Evolutionary conservation across 2,113 vertebrate species (phyloP).

Genomic region (Raja brachyura): DNA sequence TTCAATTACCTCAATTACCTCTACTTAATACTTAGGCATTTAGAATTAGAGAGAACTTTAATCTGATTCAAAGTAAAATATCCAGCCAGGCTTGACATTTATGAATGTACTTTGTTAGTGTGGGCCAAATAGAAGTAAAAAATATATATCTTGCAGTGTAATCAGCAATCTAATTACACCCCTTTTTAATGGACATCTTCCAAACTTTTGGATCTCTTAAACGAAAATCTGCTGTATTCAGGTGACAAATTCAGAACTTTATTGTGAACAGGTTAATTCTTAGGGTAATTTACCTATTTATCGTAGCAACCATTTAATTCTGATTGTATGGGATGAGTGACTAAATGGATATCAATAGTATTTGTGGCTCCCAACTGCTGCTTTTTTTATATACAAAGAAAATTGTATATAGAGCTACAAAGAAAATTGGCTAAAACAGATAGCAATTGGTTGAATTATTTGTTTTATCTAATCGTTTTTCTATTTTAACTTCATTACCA

Average conservation of each 20-base stretch:
- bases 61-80: slow-evolving; percentile 11
- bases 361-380: neutral
- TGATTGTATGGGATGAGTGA: neutral
- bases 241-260: neutral
- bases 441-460: slow-evolving; percentile 15
- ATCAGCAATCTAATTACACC: neutral
- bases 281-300: neutral
- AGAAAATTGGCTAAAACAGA: neutral
- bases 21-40: neutral
- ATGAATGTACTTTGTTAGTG: neutral
- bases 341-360: neutral
- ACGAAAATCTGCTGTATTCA: neutral
- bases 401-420: neutral
- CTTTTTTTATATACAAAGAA: neutral
- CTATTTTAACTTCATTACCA: neutral
- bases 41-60: neutral
- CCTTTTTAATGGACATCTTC: neutral
- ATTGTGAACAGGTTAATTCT: neutral
- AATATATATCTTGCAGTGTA: neutral
- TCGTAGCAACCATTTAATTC: neutral
- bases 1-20: neutral
- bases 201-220: neutral
- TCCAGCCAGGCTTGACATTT: neutral
- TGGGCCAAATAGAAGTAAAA: neutral
- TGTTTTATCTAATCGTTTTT: neutral